These are phyloP conservation scores for Cryptomyrus ogoouensis DNA, from an alignment of 2,113 vertebrate genomes.

Conservation along the genomic window DNA sequence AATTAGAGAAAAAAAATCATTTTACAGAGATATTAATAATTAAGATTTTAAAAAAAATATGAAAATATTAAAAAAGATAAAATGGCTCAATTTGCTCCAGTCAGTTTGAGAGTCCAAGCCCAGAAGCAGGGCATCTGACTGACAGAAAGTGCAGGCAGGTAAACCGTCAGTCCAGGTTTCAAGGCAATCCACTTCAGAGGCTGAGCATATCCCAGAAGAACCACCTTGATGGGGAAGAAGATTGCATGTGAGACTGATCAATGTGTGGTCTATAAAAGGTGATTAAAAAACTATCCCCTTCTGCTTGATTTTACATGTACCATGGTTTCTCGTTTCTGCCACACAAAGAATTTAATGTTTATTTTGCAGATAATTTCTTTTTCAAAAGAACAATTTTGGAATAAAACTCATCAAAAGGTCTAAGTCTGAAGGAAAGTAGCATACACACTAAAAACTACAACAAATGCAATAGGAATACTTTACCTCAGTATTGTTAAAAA, in stretches of 20 bases:
- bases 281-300: not conserved
- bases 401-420: not conserved
- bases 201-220: conserved; percentile 65
- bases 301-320: not conserved
- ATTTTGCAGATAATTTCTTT: not conserved
- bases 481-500: conserved; percentile 67
- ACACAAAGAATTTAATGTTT: not conserved
- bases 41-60: not conserved
- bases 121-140: conserved; percentile 74
- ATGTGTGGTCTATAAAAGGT: not conserved
- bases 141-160: conserved; percentile 62
- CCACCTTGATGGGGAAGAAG: conserved; percentile 63
- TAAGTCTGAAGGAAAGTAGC: not conserved
- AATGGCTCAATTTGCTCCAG: conserved; percentile 38
- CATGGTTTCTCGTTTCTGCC: not conserved
- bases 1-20: not conserved
- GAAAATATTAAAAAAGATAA: not conserved
- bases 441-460: not conserved
- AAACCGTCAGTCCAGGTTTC: conserved; percentile 63
- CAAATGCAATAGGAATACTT: conserved; percentile 19
- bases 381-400: not conserved
- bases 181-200: conserved; percentile 65
- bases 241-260: conserved; percentile 12
- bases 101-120: conserved; percentile 81
- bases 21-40: not conserved